Conservation (phyloP, 2,797 vertebrate species). For the Fistularia commersonii region DNA sequence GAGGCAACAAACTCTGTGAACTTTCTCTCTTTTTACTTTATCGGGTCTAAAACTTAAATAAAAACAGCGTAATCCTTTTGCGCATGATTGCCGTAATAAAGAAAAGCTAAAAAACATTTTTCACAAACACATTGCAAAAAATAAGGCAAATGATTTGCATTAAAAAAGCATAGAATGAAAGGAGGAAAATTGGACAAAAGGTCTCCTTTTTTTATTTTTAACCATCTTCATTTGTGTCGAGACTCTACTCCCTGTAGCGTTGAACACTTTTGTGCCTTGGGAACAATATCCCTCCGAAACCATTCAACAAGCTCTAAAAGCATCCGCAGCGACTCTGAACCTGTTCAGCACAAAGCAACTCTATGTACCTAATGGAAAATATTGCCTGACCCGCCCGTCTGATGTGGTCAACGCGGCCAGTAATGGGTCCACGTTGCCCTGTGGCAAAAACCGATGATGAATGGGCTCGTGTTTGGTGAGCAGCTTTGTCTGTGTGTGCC, state of each 20-base stretch:
- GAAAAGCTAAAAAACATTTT: too few species aligned
- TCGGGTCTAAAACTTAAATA: too few species aligned
- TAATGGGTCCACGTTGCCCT: constrained; percentile 63
- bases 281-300: constrained; percentile 45
- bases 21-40: too few species aligned
- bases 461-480: constrained; percentile 52
- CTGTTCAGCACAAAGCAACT: constrained; percentile 46
- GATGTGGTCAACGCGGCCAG: constrained; percentile 62
- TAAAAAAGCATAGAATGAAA: neutral
- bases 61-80: too few species aligned
- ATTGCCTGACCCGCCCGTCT: constrained; percentile 53
- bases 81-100: too few species aligned
- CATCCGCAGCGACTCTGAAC: constrained; percentile 27
- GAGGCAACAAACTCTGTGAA: too few species aligned
- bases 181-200: neutral
- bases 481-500: constrained; percentile 43
- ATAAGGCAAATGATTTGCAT: neutral
- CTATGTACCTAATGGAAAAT: constrained; percentile 70
- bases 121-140: too few species aligned
- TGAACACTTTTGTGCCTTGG: constrained; percentile 38
- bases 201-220: constrained; percentile 13
- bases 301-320: constrained; percentile 46
- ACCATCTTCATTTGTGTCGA: constrained; percentile 25
- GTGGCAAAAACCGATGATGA: constrained; percentile 67
- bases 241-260: constrained; percentile 31